Evolutionary conservation across 2,797 vertebrate genomes (phyloP), one percentile per base, ranked within the genome.

Genomic region (Centroberyx gerrardi): DNA sequence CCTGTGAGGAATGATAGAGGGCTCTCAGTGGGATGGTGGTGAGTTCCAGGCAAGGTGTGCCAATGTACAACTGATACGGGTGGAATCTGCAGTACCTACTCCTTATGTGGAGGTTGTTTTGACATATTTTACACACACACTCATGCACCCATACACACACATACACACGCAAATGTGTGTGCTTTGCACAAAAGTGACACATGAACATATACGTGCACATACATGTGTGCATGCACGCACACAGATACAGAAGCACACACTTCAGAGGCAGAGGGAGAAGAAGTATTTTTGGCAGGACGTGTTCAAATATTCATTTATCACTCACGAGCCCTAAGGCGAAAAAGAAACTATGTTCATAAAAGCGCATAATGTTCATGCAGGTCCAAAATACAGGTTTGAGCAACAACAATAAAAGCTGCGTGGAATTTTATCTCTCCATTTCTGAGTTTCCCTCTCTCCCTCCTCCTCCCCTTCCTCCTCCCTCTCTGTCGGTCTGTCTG

Each of bases 41-140:
- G 94, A 94, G 94, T 83, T 92, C 92, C 90, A 87, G 95, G 94
- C 92, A 96, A 95, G 95, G 93, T 94, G 94, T 95, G 94, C 95
- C 93, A 94, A 91, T 83, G 69, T 85, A 93, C 90, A 96, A 92
- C 90, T 91, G 94, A 96, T 94, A 95, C 28, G 87, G 92, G 86
- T 95, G 95, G 94, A 96, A 95, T 96, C 92, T 95, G 92, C 92
- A 93, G 89, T 84, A 90, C 87, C 76, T 82, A 74, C 87, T 92
- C 86, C 76, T 76, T 48, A 89, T 90, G 71, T 62, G 46, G 63
- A 74, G 79, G 58, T 71, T 91, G 88, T 88, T 90, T 90, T 90
- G 77, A 88, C 88, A 91, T 75, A 74, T 74, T 81, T 27, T 33
- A 55, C 14, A 2, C 68, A 58, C 40, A 44, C 46, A 28, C 27